Percentiles rank a stretch among this genome's conserved stretches.
phyloP scores from a whole-genome alignment of 2,888 invertebrate genomes.

The Latrodectus hesperus region DNA sequence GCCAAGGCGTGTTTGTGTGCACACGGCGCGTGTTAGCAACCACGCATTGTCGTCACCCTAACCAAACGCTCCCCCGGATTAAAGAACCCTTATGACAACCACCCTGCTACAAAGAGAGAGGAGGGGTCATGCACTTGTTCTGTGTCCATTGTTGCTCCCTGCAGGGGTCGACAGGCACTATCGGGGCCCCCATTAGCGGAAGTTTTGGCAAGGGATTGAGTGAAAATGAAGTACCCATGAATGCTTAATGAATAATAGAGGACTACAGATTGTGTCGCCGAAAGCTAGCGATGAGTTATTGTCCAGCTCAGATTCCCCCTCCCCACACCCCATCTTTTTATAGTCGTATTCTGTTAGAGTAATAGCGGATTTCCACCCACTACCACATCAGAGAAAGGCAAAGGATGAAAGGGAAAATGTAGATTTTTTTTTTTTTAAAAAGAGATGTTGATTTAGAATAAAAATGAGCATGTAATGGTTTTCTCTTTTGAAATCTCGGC shows the following conservation, averaged over 20 bases:
- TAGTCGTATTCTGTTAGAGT: too few species aligned
- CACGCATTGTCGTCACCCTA: slow-evolving; percentile 41
- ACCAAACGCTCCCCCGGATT: slow-evolving; percentile 52
- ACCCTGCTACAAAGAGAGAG: neutral
- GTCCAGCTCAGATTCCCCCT: neutral
- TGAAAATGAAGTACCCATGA: slow-evolving; percentile 22
- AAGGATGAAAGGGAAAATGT: too few species aligned
- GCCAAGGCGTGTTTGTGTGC: slow-evolving; percentile 46
- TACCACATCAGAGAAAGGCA: too few species aligned
- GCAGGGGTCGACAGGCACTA: neutral
- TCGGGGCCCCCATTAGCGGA: neutral
- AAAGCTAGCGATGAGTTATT: slow-evolving; percentile 38
- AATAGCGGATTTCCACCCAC: too few species aligned
- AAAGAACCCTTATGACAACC: slow-evolving; percentile 29
- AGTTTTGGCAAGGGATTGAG: neutral
- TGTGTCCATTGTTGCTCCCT: slow-evolving; percentile 5
- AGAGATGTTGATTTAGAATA: too few species aligned
- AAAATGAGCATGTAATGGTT: too few species aligned
- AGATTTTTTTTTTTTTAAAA: too few species aligned
- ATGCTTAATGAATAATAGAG: slow-evolving; percentile 20
- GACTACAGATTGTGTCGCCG: slow-evolving; percentile 11
- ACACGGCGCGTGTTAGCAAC: slow-evolving; percentile 54
- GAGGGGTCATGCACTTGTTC: slow-evolving; percentile 27
- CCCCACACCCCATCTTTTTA: too few species aligned
- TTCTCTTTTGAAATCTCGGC: too few species aligned